Percentiles rank a stretch among this genome's conserved stretches.
Conservation (phyloP, 2,113 vertebrate species). For the Phaethon lepturus region DNA sequence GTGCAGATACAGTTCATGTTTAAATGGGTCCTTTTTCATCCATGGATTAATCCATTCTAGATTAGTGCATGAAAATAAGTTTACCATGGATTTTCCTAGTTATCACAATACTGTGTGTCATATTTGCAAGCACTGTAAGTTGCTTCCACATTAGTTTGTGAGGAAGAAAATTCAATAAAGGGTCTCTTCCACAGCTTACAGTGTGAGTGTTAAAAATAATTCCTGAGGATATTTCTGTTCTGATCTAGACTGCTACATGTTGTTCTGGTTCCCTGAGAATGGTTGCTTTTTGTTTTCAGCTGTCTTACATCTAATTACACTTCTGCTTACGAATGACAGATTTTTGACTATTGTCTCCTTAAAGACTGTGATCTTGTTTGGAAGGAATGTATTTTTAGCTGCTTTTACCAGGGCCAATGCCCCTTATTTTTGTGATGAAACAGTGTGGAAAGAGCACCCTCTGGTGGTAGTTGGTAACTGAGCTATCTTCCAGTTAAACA, state of each 20-base stretch:
- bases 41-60: not conserved
- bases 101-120: not conserved
- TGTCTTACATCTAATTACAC: not conserved
- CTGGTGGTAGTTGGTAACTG: constrained; percentile 17
- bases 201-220: not conserved
- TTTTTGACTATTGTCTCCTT: not conserved
- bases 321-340: not conserved
- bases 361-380: not conserved
- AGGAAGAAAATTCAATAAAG: not conserved
- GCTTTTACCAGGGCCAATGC: not conserved
- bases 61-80: not conserved
- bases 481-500: not conserved
- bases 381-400: not conserved
- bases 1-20: not conserved
- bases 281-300: not conserved
- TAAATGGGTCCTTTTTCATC: not conserved
- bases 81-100: not conserved
- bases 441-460: constrained; percentile 32
- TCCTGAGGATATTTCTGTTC: not conserved
- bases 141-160: not conserved
- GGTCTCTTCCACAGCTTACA: not conserved
- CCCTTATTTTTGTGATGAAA: not conserved
- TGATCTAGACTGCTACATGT: not conserved
- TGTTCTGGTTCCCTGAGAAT: not conserved
- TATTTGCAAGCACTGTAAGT: not conserved